Base-by-base conservation (phyloP, 2,797 vertebrate species). In the Amphiprion clarkii region DNA sequence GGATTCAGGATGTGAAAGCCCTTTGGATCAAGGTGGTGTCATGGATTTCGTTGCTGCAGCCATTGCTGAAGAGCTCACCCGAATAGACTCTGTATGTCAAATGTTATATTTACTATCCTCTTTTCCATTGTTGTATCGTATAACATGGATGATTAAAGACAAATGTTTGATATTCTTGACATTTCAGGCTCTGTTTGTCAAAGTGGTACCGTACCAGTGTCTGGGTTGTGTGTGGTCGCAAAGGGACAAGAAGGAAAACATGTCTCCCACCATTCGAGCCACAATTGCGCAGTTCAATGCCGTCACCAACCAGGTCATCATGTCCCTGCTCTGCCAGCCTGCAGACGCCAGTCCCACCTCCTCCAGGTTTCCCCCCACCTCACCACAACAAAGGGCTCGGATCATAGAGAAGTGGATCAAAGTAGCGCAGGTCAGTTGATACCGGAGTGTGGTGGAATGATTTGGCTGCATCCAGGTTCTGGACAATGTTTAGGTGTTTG, bases 201-300 rank as follows among this genome's bases (percentile, higher is more conserved):
- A 85, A 51, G 95, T 97, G 72, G 88, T 93, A 1, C 93, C 94
- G 1, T 96, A 94, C 81, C 96, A 97, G 74, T 97, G 96, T 84
- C 88, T 97, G 82, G 96, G 96, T 74, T 96, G 96, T 0, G 86
- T 97, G 53, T 97, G 96, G 96, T 97, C 96, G 0, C 96, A 96
- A 62, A 89, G 96, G 17, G 96, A 96, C 87, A 95, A 96, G 81
- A 96, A 96, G 5, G 95, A 95, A 53, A 94, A 95, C 75, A 78
- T 92, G 76, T 95, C 95, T 4, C 93, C 96, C 16, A 96, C 96
- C 0, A 95, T 96, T 77, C 92, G 96, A 3, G 96, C 96, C 89
- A 97, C 96, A 0, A 92, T 97, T 19, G 75, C 94, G 0, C 96
- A 97, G 81, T 97, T 97, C 89, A 97, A 97, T n/a, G 67, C 90